These are phyloP conservation scores for Rhagoletis pomonella DNA, from an alignment of 1,140 invertebrate genomes.

Conservation along the genomic window DNA sequence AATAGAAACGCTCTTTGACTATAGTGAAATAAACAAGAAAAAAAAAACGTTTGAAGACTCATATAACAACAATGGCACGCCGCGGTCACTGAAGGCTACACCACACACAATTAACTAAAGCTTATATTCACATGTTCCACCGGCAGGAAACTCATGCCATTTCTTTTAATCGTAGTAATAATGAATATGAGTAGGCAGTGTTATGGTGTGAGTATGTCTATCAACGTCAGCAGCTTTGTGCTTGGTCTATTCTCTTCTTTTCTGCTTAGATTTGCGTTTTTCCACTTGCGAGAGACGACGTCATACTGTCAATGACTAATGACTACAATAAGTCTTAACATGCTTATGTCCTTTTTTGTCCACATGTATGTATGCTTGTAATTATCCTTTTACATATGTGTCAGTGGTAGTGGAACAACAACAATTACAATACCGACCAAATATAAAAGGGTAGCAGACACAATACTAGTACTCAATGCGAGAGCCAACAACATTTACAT, in stretches of 20 bases:
- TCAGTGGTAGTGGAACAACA: neutral
- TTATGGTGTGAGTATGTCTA: neutral
- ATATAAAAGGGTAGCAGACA: neutral
- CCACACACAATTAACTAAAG: neutral
- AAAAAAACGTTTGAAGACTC: neutral
- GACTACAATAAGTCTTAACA: conserved; percentile 10
- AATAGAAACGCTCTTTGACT: neutral
- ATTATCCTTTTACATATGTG: neutral
- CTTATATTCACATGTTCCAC: neutral
- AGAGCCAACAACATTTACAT: neutral
- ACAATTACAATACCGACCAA: neutral
- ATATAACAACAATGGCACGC: neutral
- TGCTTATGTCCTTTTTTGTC: neutral
- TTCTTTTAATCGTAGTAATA: neutral
- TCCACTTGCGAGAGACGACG: neutral
- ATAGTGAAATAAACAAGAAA: neutral
- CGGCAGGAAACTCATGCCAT: neutral
- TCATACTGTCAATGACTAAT: conserved; percentile 46
- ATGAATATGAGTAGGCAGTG: neutral
- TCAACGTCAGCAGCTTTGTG: neutral
- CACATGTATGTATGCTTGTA: neutral
- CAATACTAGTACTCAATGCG: neutral
- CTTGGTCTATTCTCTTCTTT: too few species aligned
- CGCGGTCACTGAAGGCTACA: neutral
- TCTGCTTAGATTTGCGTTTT: neutral